phyloP scores from a whole-genome alignment of 2,113 vertebrate genomes.

The Cyrtonyx montezumae region DNA sequence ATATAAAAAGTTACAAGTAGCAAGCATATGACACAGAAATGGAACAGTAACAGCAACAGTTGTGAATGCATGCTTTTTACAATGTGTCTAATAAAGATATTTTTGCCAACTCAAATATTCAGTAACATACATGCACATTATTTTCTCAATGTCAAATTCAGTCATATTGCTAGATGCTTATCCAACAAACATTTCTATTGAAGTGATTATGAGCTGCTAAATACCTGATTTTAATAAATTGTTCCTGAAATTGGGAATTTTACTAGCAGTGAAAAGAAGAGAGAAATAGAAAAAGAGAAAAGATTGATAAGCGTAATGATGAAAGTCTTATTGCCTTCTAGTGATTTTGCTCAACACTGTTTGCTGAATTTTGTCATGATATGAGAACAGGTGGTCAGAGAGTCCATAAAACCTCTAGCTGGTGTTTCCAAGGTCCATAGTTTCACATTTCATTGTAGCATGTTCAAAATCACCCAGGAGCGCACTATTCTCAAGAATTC shows the following conservation, averaged over 20 bases:
- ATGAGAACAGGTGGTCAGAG: conserved; percentile 65
- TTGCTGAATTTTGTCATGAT: conserved; percentile 64
- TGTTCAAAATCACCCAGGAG: conserved; percentile 89
- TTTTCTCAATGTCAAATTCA: conserved; percentile 74
- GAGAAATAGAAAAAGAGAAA: conserved; percentile 64
- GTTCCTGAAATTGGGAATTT: conserved; percentile 76
- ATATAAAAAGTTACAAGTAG: conserved; percentile 83
- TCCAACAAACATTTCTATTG: conserved; percentile 70
- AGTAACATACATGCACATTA: conserved; percentile 78
- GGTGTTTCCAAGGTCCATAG: conserved; percentile 85
- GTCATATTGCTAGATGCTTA: conserved; percentile 75
- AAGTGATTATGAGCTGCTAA: conserved; percentile 62
- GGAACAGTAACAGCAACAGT: conserved; percentile 75
- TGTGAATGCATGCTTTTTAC: conserved; percentile 86
- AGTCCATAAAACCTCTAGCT: conserved; percentile 89
- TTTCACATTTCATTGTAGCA: conserved; percentile 86
- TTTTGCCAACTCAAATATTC: conserved; percentile 77
- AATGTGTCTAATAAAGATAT: conserved; percentile 75
- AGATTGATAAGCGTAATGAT: conserved; percentile 57
- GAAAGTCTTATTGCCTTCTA: conserved; percentile 79
- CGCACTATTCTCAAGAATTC: conserved; percentile 92
- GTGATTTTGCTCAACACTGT: conserved; percentile 67
- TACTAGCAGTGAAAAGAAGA: conserved; percentile 55
- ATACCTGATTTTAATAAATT: conserved; percentile 76
- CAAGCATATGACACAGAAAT: conserved; percentile 84